Evolutionary conservation across 1,140 invertebrate species (phyloP).

Genomic region (Drosophila sulfurigaster): DNA sequence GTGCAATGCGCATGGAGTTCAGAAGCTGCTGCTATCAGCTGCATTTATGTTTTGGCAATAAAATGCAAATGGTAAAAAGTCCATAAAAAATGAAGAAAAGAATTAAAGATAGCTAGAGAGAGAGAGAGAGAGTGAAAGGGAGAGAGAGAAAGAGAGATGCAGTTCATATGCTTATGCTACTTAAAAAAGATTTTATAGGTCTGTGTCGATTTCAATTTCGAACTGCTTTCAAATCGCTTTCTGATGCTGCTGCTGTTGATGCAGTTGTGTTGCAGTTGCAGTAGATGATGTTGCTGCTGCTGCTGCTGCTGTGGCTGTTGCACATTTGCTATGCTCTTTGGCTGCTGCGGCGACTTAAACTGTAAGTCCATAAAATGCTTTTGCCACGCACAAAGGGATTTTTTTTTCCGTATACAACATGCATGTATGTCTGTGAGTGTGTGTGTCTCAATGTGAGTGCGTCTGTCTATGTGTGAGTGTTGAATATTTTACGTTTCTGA

Average conservation of each 20-base stretch:
- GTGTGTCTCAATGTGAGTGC: conserved; percentile 23
- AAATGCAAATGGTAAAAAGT: conserved; percentile 77
- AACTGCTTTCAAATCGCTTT: conserved; percentile 69
- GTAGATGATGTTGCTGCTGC: conserved; percentile 15
- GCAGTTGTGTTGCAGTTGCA: conserved; percentile 11
- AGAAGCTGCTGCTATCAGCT: conserved; percentile 46
- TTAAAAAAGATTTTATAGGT: conserved; percentile 73
- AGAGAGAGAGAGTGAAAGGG: background rate
- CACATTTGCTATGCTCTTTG: conserved; percentile 80
- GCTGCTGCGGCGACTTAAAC: conserved; percentile 66
- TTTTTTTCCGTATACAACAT: conserved; percentile 24
- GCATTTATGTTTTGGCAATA: conserved; percentile 81
- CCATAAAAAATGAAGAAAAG: conserved; percentile 62
- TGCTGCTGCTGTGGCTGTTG: conserved; percentile 46
- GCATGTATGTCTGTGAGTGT: conserved; percentile 29
- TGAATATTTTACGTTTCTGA: conserved; percentile 81
- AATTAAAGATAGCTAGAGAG: conserved; percentile 15
- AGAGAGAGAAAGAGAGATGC: conserved; percentile 30
- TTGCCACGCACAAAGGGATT: conserved; percentile 79
- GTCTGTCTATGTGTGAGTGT: conserved; percentile 35
- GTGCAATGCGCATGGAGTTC: conserved; percentile 2
- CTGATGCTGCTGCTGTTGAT: conserved; percentile 32
- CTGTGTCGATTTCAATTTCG: conserved; percentile 69
- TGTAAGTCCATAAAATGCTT: conserved; percentile 81
- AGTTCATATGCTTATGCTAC: conserved; percentile 74